A percentile compares a stretch with the other conserved stretches of the same genome.
These are phyloP conservation scores for Lobophora halterata DNA, from an alignment of 2,888 invertebrate species.

Conservation along the genomic window DNA sequence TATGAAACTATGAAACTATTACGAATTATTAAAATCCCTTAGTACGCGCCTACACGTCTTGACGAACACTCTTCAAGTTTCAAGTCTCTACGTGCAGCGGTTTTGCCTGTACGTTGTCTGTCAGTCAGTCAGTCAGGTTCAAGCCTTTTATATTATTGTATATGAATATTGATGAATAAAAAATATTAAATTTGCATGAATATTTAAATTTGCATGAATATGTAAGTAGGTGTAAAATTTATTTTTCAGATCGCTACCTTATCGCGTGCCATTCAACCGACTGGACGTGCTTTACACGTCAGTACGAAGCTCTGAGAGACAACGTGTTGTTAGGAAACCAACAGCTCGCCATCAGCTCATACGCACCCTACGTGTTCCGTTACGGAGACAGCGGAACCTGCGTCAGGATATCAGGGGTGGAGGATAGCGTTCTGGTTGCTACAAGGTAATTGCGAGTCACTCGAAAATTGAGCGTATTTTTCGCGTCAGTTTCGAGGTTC, in stretches of 20 bases:
- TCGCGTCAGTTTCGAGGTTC: constrained; percentile 46
- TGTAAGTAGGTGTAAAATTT: no score
- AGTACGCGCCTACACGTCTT: no score
- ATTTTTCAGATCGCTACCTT: constrained; percentile 44
- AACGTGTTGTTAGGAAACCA: constrained; percentile 44
- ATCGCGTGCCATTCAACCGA: constrained; percentile 55
- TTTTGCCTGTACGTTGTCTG: no score
- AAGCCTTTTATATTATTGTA: no score
- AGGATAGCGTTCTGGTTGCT: constrained; percentile 45
- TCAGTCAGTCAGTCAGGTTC: no score
- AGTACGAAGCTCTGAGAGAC: constrained; percentile 48
- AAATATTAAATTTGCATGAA: no score
- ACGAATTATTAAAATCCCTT: no score
- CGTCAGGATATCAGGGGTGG: constrained; percentile 45
- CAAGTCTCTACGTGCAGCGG: no score
- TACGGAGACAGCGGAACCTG: constrained; percentile 48
- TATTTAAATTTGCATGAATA: no score
- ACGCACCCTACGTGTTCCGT: constrained; percentile 41
- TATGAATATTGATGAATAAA: no score
- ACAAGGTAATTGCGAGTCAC: constrained; percentile 39
- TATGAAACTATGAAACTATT: no score
- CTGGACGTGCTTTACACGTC: constrained; percentile 54
- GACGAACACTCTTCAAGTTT: no score
- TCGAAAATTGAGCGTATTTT: constrained; percentile 46
- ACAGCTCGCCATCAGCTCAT: constrained; percentile 34